Base-by-base conservation (phyloP, 1,140 invertebrate species). In the Drosophila sp. region DNA sequence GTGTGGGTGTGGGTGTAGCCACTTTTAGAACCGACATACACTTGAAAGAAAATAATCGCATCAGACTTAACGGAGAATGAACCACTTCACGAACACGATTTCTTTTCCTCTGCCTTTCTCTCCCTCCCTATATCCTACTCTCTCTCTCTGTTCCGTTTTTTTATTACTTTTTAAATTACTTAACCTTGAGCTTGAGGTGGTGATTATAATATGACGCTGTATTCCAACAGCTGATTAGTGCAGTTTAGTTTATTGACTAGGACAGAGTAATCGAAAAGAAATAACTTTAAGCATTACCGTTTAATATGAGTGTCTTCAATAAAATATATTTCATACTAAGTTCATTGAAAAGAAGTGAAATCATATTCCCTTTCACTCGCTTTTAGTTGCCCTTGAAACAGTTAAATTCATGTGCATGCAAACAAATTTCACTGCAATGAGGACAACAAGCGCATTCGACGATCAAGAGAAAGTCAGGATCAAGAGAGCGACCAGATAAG, bases 1-100 rank as follows among this genome's bases (percentile, higher is more conserved):
- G 17, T 25, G 47, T 30, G 50, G n/a, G 32, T 55, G 17, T 62
- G 65, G 32, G 57, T 25, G 62, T 47, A 17, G 32, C 11, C 32
- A 57, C 55, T 57, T 58, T 35, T 35, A 35, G 56, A 58, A 35
- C 23, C 44, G 44, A 27, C 6, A 35, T 58, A 58, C 56, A 58
- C 56, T 58, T 35, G 56, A 58, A 58, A 58, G n/a, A 58, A 58
- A 35, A 58, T 58, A 58, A 58, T 58, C 56, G 56, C 56, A 58
- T 58, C 56, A 58, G 56, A 35, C 56, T 58, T 58, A 58, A 35
- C 23, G 56, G 32, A 25, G 56, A 58, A 58, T 58, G 17, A 58
- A 58, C 56, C 56, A 58, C 56, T 58, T 58, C 44, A 27, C 23
- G 44, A 50, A 47, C 25, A 50, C 10, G 10, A 50, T 50, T 44